Conservation (phyloP, 2,113 vertebrate genomes). For the Coturnix japonica region DNA sequence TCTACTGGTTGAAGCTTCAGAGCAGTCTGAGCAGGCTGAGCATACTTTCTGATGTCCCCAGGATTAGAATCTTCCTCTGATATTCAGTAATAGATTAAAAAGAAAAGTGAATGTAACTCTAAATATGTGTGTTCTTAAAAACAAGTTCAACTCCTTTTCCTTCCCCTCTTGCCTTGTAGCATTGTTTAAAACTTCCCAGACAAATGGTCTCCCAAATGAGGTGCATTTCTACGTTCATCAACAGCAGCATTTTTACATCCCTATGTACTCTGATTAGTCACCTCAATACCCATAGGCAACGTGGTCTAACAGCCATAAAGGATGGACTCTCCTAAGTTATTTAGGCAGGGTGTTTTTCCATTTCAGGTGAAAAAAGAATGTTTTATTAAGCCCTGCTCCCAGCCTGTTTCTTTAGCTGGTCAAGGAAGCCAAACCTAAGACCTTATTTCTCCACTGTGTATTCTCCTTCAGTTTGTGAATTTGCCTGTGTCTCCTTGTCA, state of each 20-base stretch:
- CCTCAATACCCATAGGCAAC: background rate
- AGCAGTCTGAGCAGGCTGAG: background rate
- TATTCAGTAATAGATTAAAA: background rate
- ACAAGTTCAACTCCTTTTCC: background rate
- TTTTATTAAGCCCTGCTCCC: background rate
- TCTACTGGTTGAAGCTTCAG: background rate
- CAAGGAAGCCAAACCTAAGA: background rate
- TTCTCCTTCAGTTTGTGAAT: background rate
- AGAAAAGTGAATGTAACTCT: background rate
- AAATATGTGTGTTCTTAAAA: background rate
- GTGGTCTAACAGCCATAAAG: background rate
- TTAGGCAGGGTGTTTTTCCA: background rate
- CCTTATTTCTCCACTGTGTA: background rate
- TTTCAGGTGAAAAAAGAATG: background rate
- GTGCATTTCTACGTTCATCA: background rate
- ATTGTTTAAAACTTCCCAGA: background rate
- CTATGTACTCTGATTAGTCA: background rate
- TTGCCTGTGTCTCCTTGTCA: background rate
- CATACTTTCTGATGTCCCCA: background rate
- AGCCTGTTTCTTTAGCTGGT: background rate
- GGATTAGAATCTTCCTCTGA: background rate
- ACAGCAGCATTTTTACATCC: background rate
- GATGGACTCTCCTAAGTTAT: background rate
- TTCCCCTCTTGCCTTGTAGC: background rate
- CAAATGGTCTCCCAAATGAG: background rate